phyloP scores from a whole-genome alignment of 2,113 vertebrate genomes.

The Neoarius graeffei region DNA sequence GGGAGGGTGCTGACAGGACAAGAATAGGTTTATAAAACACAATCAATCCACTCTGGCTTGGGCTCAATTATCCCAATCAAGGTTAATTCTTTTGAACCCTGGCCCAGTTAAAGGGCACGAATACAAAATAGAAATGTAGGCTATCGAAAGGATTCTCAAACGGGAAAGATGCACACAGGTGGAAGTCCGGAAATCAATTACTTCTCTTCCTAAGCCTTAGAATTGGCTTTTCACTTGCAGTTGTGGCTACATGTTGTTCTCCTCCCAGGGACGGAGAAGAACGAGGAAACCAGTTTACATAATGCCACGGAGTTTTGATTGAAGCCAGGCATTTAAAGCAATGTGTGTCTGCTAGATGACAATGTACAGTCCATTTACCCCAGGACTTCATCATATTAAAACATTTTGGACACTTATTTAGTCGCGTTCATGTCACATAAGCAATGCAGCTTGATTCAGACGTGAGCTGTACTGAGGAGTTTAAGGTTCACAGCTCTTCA shows the following conservation, averaged over 20 bases:
- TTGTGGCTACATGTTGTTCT: neutral
- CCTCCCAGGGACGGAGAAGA: neutral
- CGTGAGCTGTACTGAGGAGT: neutral
- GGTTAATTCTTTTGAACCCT: slow-evolving; percentile 60
- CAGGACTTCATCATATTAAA: neutral
- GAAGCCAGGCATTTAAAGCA: neutral
- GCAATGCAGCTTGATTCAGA: neutral
- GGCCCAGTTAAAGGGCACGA: slow-evolving; percentile 53
- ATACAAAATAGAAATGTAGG: slow-evolving; percentile 43
- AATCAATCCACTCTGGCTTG: slow-evolving; percentile 59
- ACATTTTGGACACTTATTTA: neutral
- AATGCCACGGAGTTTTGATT: neutral
- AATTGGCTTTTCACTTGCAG: slow-evolving; percentile 45
- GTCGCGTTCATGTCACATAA: neutral
- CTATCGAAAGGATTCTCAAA: slow-evolving; percentile 45
- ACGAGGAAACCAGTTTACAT: neutral
- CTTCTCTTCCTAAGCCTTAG: slow-evolving; percentile 45
- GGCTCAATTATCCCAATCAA: slow-evolving; percentile 62
- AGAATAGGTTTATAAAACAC: slow-evolving; percentile 81
- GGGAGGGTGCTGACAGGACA: slow-evolving; percentile 36
- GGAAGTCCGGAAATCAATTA: slow-evolving; percentile 55
- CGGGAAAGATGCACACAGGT: slow-evolving; percentile 45
- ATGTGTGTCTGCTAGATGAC: neutral
- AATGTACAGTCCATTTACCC: neutral
- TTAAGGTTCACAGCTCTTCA: neutral